Conservation (phyloP, 37 sponge, comb jelly and placozoan genomes). For the Geodia barretti region DNA sequence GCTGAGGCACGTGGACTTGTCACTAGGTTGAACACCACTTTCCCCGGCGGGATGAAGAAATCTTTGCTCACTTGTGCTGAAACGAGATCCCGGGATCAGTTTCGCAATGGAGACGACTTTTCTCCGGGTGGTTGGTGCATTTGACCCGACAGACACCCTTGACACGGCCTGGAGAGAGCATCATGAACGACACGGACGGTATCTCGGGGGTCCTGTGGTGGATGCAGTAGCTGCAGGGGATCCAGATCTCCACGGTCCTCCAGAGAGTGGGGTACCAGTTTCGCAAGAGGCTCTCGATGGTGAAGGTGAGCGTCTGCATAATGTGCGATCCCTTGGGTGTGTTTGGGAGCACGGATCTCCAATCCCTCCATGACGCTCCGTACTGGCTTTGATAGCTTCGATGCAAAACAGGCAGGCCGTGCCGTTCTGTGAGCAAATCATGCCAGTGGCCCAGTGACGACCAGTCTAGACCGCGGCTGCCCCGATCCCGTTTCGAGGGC, state of each 20-base stretch:
- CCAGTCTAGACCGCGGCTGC: conserved; percentile 33
- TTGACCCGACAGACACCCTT: conserved; percentile 41
- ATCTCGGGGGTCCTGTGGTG: not conserved
- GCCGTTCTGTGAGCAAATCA: conserved; percentile 41
- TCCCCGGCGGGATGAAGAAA: conserved; percentile 35
- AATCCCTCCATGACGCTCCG: conserved; percentile 20
- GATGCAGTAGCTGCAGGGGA: conserved; percentile 60
- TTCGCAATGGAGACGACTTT: conserved; percentile 30
- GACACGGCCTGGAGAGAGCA: conserved; percentile 9
- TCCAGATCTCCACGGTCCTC: conserved; percentile 32
- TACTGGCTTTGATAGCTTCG: conserved; percentile 10
- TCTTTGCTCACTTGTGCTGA: conserved; percentile 34
- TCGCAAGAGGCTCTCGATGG: conserved; percentile 52
- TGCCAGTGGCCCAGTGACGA: conserved; percentile 54
- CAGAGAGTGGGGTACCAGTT: conserved; percentile 75
- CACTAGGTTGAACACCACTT: conserved; percentile 36
- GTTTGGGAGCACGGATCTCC: conserved; percentile 58
- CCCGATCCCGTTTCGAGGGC: too few relatives aligned
- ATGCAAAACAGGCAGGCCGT: conserved; percentile 33
- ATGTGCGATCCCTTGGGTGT: conserved; percentile 31
- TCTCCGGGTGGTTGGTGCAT: conserved; percentile 34
- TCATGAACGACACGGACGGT: conserved; percentile 27
- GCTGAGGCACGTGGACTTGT: conserved; percentile 54
- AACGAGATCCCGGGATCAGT: conserved; percentile 59
- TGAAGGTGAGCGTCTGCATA: conserved; percentile 40